A percentile compares a stretch with the other conserved stretches of the same genome.
Evolutionary conservation across 30 jellyfish, hydroid and myxozoan genomes (phyloP).

Genomic region (Hydractinia echinata): DNA sequence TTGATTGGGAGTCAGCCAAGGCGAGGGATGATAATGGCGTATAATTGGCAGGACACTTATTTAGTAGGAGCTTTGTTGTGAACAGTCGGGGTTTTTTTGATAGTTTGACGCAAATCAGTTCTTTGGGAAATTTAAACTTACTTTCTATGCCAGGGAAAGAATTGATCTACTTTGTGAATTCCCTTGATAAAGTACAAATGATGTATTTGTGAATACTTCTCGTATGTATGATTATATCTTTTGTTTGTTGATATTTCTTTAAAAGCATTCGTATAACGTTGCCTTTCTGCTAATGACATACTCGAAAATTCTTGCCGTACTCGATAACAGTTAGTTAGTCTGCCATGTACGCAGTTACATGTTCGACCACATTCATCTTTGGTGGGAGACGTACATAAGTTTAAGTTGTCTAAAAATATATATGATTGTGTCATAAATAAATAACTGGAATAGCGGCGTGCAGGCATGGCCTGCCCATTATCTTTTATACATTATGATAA

Average conservation of each 20-base stretch:
- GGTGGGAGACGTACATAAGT: too few species aligned
- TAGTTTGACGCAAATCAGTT: not conserved
- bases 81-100: not conserved
- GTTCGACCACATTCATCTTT: slow-evolving; percentile 34
- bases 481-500: too few species aligned
- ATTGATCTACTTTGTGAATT: slow-evolving; percentile 15
- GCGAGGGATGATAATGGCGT: not conserved
- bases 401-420: too few species aligned
- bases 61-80: not conserved
- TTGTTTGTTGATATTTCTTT: slow-evolving; percentile 12
- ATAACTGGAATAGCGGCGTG: too few species aligned
- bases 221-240: not conserved
- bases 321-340: slow-evolving; percentile 26
- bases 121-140: not conserved
- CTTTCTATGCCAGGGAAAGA: slow-evolving; percentile 57
- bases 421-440: too few species aligned
- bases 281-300: slow-evolving; percentile 34
- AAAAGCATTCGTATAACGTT: not conserved
- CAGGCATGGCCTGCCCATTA: too few species aligned
- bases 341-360: slow-evolving; percentile 40
- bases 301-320: slow-evolving; percentile 42
- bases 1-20: too few species aligned
- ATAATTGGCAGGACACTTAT: not conserved
- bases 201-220: slow-evolving; percentile 7
- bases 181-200: slow-evolving; percentile 4